Conservation (phyloP, 2,113 vertebrate genomes). For the Mirounga angustirostris region DNA sequence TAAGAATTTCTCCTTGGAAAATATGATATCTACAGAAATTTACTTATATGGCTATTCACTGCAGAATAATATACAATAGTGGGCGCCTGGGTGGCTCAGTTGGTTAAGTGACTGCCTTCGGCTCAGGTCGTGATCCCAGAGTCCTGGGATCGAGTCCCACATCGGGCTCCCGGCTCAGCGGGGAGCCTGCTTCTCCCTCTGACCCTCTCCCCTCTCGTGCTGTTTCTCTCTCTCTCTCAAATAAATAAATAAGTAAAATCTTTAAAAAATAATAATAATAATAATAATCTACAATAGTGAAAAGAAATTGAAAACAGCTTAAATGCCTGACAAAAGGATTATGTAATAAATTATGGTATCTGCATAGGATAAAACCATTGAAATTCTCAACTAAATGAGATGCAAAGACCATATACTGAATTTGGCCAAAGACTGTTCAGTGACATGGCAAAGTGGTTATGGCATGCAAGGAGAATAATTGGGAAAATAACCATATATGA, state of each 20-base stretch:
- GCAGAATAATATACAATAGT: neutral
- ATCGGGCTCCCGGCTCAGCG: no score
- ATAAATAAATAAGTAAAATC: no score
- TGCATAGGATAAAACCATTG: neutral
- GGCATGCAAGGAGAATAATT: neutral
- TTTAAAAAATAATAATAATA: no score
- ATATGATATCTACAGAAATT: neutral
- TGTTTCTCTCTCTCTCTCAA: no score
- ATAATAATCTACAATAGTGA: neutral
- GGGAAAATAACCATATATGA: neutral
- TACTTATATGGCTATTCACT: neutral
- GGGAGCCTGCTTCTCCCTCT: no score
- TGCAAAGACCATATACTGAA: neutral
- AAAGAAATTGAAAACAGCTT: neutral
- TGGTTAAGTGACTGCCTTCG: no score
- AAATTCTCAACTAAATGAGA: neutral
- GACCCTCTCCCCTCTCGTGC: no score
- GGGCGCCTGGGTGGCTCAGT: no score
- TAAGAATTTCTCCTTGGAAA: conserved; percentile 32
- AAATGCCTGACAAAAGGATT: neutral
- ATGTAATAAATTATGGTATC: neutral
- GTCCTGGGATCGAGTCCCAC: no score
- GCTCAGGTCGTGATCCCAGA: no score
- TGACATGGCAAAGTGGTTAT: neutral
- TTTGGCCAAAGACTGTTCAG: neutral